Conservation (phyloP, 2,888 invertebrate genomes). For the Ophonus ardosiacus region DNA sequence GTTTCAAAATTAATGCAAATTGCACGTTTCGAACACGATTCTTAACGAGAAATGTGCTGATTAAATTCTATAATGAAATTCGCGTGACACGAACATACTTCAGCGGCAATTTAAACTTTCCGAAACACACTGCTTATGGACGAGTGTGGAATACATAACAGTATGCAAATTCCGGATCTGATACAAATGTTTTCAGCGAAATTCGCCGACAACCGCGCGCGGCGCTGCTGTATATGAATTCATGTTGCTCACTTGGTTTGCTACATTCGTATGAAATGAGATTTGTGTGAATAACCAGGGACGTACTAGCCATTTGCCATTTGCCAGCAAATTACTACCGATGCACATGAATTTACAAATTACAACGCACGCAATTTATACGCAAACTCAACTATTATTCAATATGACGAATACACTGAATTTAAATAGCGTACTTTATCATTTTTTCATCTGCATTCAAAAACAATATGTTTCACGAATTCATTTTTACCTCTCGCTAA, state of each 20-base stretch:
- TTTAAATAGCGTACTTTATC: background rate
- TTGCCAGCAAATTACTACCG: conserved; percentile 18
- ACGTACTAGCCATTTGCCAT: conserved; percentile 34
- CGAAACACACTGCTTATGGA: conserved; percentile 53
- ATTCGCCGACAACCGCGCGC: conserved; percentile 32
- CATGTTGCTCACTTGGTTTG: conserved; percentile 40
- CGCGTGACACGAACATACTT: conserved; percentile 53
- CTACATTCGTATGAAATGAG: conserved; percentile 43
- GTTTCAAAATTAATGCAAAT: conserved; percentile 51
- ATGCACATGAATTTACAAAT: background rate
- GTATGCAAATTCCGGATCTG: conserved; percentile 49
- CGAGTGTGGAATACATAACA: conserved; percentile 52
- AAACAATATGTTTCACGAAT: too few relatives aligned
- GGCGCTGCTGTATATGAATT: conserved; percentile 7
- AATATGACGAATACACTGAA: background rate
- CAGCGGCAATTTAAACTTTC: conserved; percentile 49
- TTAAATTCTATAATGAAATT: conserved; percentile 55
- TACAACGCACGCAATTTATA: background rate
- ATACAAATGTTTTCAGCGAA: conserved; percentile 55
- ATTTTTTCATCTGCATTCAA: too few relatives aligned
- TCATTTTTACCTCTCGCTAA: too few relatives aligned
- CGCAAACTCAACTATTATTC: background rate
- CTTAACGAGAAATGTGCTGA: conserved; percentile 55
- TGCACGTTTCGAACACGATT: conserved; percentile 53
- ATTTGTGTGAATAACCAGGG: conserved; percentile 28